Evolutionary conservation across 2,797 vertebrate genomes (phyloP).

Genomic region (Nyctalus aviator): DNA sequence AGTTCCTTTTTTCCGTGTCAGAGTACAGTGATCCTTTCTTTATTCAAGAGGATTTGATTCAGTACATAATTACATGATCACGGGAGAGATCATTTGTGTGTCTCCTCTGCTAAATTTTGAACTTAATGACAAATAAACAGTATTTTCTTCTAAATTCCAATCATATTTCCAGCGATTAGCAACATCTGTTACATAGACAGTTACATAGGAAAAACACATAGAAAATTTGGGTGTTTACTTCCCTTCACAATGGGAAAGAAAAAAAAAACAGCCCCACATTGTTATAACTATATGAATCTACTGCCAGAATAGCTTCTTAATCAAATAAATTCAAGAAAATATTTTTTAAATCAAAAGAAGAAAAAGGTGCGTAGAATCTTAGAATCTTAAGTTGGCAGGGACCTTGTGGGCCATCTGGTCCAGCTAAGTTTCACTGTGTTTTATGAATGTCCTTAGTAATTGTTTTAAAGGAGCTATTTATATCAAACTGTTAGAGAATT

Average conservation of each 20-base stretch:
- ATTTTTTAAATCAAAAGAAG: neutral
- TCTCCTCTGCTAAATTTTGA: neutral
- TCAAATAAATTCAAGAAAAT: constrained; percentile 15
- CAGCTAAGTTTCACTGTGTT: neutral
- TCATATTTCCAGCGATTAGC: neutral
- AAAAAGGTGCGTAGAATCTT: neutral
- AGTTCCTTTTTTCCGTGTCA: neutral
- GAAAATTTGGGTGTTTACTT: neutral
- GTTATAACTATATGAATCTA: neutral
- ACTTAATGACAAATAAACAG: neutral
- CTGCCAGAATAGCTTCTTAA: neutral
- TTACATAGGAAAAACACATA: neutral
- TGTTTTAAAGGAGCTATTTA: neutral
- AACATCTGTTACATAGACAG: neutral
- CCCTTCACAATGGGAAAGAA: neutral
- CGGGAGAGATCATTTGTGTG: neutral
- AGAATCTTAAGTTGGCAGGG: neutral
- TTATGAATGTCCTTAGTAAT: neutral
- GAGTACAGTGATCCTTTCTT: neutral
- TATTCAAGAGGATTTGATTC: neutral
- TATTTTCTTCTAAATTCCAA: neutral
- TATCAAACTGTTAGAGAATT: constrained; percentile 8
- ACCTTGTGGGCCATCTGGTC: neutral
- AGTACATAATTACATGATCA: neutral
- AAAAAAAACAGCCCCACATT: neutral